Conservation (phyloP, 2,888 invertebrate genomes). For the Caenorhabditis sp. region DNA sequence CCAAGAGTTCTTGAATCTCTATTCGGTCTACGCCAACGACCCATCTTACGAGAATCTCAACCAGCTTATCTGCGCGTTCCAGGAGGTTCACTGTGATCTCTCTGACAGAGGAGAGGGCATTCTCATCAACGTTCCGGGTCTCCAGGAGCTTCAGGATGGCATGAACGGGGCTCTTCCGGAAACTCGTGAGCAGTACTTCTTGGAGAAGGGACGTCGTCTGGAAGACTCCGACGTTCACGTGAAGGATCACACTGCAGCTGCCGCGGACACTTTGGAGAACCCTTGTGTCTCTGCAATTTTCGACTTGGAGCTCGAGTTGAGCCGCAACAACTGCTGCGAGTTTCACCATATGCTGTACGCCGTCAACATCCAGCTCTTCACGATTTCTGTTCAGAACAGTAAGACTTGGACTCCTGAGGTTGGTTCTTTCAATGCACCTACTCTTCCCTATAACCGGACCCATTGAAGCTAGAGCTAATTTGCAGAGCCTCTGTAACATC, state of each 20-base stretch:
- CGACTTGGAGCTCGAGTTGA: background rate
- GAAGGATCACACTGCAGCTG: background rate
- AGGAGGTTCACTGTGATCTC: background rate
- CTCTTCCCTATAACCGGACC: too few relatives aligned
- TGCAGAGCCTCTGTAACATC: too few relatives aligned
- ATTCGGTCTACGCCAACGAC: background rate
- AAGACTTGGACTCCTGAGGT: background rate
- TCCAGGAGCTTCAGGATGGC: background rate
- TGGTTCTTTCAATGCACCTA: background rate
- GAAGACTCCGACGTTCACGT: background rate
- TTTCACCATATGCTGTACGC: background rate
- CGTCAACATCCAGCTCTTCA: background rate
- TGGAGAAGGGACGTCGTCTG: background rate
- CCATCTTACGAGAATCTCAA: constrained; percentile 1
- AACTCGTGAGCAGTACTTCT: background rate
- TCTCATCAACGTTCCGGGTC: background rate
- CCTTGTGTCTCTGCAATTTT: background rate
- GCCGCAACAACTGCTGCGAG: background rate
- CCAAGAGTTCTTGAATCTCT: background rate
- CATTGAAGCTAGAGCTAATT: too few relatives aligned
- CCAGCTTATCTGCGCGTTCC: background rate
- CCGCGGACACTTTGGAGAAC: background rate
- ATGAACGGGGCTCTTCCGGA: background rate
- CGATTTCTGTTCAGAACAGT: background rate
- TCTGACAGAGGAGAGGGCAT: background rate